Evolutionary conservation across 2,888 invertebrate species (phyloP).

Genomic region (Dolomedes plantarius): DNA sequence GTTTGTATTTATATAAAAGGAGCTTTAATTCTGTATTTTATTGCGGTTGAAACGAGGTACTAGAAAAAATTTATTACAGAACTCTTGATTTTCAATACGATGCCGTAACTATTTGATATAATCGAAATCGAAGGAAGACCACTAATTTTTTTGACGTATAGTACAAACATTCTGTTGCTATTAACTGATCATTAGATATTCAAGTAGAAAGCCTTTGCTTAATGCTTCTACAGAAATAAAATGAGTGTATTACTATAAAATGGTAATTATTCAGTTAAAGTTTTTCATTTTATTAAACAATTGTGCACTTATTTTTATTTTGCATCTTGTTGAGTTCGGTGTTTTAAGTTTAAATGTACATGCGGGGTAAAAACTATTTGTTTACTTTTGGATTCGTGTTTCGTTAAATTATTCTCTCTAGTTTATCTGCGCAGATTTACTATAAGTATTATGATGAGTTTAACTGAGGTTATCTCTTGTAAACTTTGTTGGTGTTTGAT

Average conservation of each 20-base stretch:
- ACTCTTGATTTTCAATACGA: too few species aligned
- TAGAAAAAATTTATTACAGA: too few species aligned
- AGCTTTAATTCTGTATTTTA: too few species aligned
- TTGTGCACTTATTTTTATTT: neutral
- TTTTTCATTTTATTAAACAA: too few species aligned
- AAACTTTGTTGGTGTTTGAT: too few species aligned
- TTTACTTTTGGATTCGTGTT: neutral
- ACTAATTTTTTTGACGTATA: neutral
- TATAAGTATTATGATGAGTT: too few species aligned
- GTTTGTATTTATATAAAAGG: too few species aligned
- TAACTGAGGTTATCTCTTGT: too few species aligned
- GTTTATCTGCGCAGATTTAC: neutral
- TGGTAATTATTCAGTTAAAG: conserved; percentile 43
- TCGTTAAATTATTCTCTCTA: neutral
- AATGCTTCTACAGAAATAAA: conserved; percentile 31
- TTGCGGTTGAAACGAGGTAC: too few species aligned
- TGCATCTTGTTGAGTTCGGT: neutral
- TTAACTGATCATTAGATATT: neutral
- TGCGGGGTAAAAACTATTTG: neutral
- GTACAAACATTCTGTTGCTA: neutral
- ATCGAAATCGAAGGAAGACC: neutral
- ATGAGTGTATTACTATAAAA: conserved; percentile 65
- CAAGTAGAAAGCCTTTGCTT: neutral
- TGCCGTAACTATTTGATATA: too few species aligned
- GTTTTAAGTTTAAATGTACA: neutral